A percentile compares a stretch with the other conserved stretches of the same genome.
phyloP scores from a whole-genome alignment of 2,888 invertebrate species.

The Eudemis profundana region DNA sequence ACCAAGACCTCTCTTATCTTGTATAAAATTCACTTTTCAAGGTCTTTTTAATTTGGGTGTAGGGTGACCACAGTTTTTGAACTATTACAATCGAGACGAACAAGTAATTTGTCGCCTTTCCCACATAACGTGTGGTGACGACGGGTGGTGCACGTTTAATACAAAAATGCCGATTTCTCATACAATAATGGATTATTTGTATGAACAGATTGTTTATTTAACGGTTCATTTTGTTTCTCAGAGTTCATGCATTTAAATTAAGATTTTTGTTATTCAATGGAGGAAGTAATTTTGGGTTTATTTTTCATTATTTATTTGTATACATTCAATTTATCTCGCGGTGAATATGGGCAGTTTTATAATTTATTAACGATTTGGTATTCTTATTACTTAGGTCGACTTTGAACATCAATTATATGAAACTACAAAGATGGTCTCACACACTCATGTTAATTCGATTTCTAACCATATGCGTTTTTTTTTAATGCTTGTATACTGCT shows the following conservation, averaged over 20 bases:
- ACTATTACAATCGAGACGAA: constrained; percentile 55
- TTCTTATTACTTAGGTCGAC: background rate
- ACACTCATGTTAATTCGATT: no score
- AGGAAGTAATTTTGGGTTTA: constrained; percentile 22
- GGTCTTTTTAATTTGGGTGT: constrained; percentile 46
- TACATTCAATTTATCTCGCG: constrained; percentile 31
- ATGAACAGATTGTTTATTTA: constrained; percentile 34
- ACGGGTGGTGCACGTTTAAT: constrained; percentile 56
- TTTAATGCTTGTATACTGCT: no score
- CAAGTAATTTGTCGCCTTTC: constrained; percentile 69
- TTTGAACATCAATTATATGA: background rate
- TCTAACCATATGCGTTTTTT: no score
- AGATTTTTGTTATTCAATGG: constrained; percentile 32
- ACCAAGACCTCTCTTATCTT: background rate
- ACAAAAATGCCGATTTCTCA: constrained; percentile 43
- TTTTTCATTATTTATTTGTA: constrained; percentile 15
- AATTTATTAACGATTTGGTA: background rate
- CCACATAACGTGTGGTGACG: constrained; percentile 59
- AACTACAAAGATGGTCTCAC: no score
- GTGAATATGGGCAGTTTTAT: background rate
- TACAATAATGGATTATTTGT: constrained; percentile 37
- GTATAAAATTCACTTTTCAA: no score
- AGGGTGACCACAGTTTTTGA: constrained; percentile 45
- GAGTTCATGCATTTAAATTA: constrained; percentile 43
- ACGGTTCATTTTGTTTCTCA: constrained; percentile 33